Base-by-base conservation (phyloP, 2,888 invertebrate genomes). In the Aplocera efformata region DNA sequence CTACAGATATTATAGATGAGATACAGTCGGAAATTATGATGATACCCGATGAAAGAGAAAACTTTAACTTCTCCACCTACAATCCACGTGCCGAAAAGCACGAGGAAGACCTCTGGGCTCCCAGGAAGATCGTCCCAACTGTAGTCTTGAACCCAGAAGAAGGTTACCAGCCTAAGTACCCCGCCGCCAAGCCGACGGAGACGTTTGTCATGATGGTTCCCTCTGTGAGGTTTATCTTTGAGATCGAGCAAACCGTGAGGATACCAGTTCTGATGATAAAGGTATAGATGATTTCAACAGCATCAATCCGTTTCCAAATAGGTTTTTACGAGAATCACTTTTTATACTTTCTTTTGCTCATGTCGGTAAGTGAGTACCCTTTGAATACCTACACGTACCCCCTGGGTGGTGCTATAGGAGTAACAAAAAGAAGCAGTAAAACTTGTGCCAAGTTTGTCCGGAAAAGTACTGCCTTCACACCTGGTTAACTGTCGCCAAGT, bases 91-190 rank as follows among this genome's bases (percentile, higher is more conserved):
- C 60, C 1, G 81, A 78, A 56, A 85, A 72, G 39, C 63, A 69
- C 1, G 88, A 90, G 1, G 92, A 91, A 39, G 93, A 94, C 60
- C 77, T 94, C 1, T 94, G 94, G 94, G 90, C 92, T 33, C 92
- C 94, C 0, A 92, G 91, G 64, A 92, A 92, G 68, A 78, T 93
- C 31, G 85, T 82, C 7, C 82, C 84, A 0, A 67, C 60, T 22
- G 65, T 77, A 7, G 49, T 66, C 3, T 40, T 72, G 10, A 72
- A 62, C 55, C 52, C 68, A 7, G 83, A 82, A 24, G 80, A 81
- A 1, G 65, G 55, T 7, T 88, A 85, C 48, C 53, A 69, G 50
- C 88, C 88, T 0, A 76, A 75, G 43, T 89, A 82, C 32, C 79
- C 86, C 0, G 55, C 46, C 1, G 58, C 72, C 3, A 82, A 70